These are phyloP conservation scores for Gibbula magus DNA, from an alignment of 2,888 invertebrate genomes.

Conservation along the genomic window DNA sequence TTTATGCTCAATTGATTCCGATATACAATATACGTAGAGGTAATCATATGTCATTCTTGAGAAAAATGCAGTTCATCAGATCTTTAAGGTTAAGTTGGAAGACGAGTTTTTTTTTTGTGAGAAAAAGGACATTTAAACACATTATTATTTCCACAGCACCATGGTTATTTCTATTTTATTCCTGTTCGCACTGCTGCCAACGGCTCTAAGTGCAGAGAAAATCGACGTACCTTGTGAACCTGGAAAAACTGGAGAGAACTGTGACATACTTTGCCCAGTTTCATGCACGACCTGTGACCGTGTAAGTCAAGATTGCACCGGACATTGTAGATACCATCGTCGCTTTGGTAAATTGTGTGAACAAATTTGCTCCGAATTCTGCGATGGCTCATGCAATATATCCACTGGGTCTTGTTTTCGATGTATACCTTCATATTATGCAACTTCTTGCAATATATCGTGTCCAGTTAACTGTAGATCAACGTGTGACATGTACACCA, in stretches of 20 bases:
- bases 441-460: neutral
- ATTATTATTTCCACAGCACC: no score
- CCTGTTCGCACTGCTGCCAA: no score
- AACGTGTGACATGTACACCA: neutral
- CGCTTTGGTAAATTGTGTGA: neutral
- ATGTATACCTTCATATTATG: neutral
- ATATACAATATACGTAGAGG: no score
- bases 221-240: neutral
- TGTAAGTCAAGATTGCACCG: neutral
- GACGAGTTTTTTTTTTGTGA: no score
- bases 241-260: neutral
- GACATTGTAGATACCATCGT: neutral
- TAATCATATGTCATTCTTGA: no score
- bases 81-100: no score
- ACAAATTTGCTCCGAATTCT: neutral
- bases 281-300: neutral
- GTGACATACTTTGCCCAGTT: neutral
- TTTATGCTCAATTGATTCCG: no score
- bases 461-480: neutral
- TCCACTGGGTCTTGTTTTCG: neutral
- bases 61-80: no score
- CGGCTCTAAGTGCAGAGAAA: no score
- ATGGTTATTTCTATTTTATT: no score
- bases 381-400: neutral
- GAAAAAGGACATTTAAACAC: no score